Percentiles rank a stretch among this genome's conserved stretches.
Conservation (phyloP, 2,797 vertebrate species). For the Natrix natrix region DNA sequence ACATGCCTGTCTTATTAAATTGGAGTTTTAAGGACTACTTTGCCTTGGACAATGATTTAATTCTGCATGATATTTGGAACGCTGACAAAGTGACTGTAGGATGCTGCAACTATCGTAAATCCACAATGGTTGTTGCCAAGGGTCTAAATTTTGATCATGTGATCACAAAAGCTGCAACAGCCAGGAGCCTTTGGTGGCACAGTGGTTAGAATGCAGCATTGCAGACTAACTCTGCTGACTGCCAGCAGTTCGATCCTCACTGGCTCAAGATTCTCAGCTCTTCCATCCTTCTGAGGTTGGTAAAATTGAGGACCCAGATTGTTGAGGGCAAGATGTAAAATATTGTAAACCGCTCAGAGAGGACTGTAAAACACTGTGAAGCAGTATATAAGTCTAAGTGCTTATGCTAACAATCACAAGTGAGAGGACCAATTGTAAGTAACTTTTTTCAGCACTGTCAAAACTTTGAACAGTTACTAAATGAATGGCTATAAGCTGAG, state of each 20-base stretch:
- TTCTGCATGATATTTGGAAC: no score
- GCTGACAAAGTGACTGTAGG: no score
- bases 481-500: not conserved
- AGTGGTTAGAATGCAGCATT: not conserved
- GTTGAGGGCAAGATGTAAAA: not conserved
- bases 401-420: not conserved
- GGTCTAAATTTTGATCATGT: not conserved
- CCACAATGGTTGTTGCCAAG: not conserved
- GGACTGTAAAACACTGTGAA: not conserved
- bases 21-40: no score
- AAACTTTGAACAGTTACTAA: not conserved
- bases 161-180: not conserved
- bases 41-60: no score
- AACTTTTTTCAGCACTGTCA: not conserved
- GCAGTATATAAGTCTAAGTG: not conserved
- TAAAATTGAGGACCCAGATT: not conserved
- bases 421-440: not conserved
- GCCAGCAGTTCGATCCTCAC: not conserved
- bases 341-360: not conserved
- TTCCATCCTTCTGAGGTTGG: not conserved
- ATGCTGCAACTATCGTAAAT: not conserved
- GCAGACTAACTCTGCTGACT: not conserved
- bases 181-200: not conserved
- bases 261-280: not conserved
- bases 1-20: no score